Evolutionary conservation across 2,888 invertebrate species (phyloP).

Genomic region (Prosopocoilus inquinatus): DNA sequence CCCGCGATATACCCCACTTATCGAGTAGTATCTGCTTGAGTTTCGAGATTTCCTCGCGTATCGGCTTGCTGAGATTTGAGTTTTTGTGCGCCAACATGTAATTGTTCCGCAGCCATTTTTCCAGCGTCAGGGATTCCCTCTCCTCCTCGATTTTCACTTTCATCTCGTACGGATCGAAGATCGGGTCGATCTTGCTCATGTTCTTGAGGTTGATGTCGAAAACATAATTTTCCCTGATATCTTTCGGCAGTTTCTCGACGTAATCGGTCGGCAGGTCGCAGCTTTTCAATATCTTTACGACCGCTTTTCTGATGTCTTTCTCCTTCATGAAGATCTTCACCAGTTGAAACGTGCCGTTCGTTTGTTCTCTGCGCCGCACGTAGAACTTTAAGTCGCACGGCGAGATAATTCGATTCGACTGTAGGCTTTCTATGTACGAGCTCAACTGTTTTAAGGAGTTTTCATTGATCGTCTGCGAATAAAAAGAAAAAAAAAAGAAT

Average conservation of each 20-base stretch:
- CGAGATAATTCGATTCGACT: slow-evolving; percentile 60
- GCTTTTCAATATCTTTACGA: slow-evolving; percentile 73
- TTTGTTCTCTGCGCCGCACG: slow-evolving; percentile 61
- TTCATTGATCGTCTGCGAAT: slow-evolving; percentile 79
- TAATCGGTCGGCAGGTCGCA: slow-evolving; percentile 87
- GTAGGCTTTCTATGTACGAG: slow-evolving; percentile 77
- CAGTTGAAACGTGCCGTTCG: slow-evolving; percentile 59
- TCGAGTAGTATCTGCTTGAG: slow-evolving; percentile 61
- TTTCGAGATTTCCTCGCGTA: slow-evolving; percentile 72
- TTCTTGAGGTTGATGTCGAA: slow-evolving; percentile 43
- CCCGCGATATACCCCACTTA: slow-evolving; percentile 58
- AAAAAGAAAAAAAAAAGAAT: slow-evolving; percentile 13
- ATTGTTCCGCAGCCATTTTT: slow-evolving; percentile 74
- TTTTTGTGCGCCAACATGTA: slow-evolving; percentile 65
- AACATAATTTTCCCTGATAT: slow-evolving; percentile 6
- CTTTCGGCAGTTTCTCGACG: slow-evolving; percentile 68
- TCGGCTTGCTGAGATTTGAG: slow-evolving; percentile 62
- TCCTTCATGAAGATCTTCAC: slow-evolving; percentile 73
- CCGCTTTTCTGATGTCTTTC: slow-evolving; percentile 67
- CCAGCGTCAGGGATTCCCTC: slow-evolving; percentile 43
- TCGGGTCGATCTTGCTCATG: slow-evolving; percentile 53
- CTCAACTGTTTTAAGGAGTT: slow-evolving; percentile 85
- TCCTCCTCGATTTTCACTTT: slow-evolving; percentile 51
- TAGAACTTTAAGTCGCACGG: slow-evolving; percentile 76
- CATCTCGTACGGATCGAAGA: slow-evolving; percentile 54